Percentiles rank a stretch among this genome's conserved stretches.
These are phyloP conservation scores for Python bivittatus DNA, from an alignment of 2,113 vertebrate species.

Conservation along the genomic window DNA sequence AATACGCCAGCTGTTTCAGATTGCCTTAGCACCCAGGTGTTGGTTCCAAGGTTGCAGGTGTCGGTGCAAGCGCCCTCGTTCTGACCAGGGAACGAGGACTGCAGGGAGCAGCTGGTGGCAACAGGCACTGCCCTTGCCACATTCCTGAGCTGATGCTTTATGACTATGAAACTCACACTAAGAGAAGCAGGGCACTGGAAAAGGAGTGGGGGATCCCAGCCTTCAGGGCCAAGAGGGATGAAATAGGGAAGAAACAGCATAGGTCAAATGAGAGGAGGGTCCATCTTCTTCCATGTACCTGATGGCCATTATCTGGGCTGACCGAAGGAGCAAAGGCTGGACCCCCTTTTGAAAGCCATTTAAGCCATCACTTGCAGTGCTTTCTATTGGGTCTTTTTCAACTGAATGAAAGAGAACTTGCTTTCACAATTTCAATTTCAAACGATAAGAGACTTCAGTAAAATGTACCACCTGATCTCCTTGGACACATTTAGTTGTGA, in stretches of 20 bases:
- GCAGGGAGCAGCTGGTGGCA: neutral
- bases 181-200: neutral
- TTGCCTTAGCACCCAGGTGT: neutral
- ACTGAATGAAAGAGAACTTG: neutral
- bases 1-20: neutral
- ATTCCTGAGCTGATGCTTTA: neutral
- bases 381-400: neutral
- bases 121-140: neutral
- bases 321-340: neutral
- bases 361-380: neutral
- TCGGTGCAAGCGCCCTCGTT: neutral
- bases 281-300: no score
- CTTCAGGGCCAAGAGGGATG: neutral
- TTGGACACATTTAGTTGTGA: neutral
- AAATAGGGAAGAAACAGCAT: neutral
- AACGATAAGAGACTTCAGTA: neutral
- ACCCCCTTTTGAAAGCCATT: neutral
- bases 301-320: neutral
- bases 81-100: slow-evolving; percentile 1
- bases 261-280: neutral
- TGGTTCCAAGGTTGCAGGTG: neutral
- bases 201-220: neutral
- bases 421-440: neutral
- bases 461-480: neutral
- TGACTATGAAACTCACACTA: neutral